These are phyloP conservation scores for Gobiocypris rarus DNA, from an alignment of 2,113 vertebrate genomes.

Conservation along the genomic window DNA sequence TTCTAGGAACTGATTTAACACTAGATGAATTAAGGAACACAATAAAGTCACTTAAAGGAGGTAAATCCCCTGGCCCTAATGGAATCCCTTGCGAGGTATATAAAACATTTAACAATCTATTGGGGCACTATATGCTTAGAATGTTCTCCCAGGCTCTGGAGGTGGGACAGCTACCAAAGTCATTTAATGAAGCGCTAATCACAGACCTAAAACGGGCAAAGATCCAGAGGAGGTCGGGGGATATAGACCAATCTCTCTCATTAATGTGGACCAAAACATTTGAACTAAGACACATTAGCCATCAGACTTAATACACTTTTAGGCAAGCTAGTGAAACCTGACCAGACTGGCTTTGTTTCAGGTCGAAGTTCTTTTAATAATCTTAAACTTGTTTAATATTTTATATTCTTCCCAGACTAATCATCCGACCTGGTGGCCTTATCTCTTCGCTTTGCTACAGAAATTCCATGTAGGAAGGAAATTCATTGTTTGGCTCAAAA, in stretches of 20 bases:
- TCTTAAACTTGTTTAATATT: neutral
- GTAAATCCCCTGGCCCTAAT: neutral
- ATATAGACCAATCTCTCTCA: neutral
- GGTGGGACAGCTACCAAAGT: neutral
- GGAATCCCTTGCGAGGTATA: neutral
- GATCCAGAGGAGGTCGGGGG: neutral
- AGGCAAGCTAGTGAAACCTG: constrained; percentile 14
- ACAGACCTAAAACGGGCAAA: neutral
- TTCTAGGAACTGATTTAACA: neutral
- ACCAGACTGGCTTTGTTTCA: constrained; percentile 6
- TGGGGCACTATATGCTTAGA: neutral
- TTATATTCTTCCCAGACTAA: constrained; percentile 7
- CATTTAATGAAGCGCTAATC: neutral
- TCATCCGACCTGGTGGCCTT: neutral
- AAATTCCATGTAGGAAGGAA: neutral
- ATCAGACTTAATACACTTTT: neutral
- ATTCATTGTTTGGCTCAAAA: neutral
- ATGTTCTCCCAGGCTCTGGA: constrained; percentile 5
- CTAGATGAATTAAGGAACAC: neutral
- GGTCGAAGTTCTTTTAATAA: neutral
- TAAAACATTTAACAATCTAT: neutral
- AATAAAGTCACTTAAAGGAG: neutral
- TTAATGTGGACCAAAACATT: constrained; percentile 1
- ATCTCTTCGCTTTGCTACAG: neutral
- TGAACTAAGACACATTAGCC: constrained; percentile 1